phyloP scores from a whole-genome alignment of 2,797 vertebrate species.

The Xenentodon cancila region DNA sequence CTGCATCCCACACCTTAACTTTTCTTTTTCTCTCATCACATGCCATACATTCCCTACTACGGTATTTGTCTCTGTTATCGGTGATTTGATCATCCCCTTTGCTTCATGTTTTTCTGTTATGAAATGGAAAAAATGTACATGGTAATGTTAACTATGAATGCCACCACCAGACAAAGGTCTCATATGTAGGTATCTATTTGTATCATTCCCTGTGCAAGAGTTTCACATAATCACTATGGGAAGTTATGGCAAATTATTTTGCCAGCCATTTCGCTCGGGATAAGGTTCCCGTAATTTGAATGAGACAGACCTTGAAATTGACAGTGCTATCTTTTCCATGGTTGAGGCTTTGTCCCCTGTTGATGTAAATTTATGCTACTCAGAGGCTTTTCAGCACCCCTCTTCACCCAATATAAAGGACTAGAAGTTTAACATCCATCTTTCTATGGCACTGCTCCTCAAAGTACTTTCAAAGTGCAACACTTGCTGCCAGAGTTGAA shows the following conservation, averaged over 20 bases:
- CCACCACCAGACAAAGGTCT: slow-evolving; percentile 57
- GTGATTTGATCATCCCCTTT: slow-evolving; percentile 43
- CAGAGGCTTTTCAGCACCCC: slow-evolving; percentile 73
- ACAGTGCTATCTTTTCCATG: slow-evolving; percentile 78
- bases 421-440: slow-evolving; percentile 81
- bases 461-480: slow-evolving; percentile 81
- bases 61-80: slow-evolving; percentile 63
- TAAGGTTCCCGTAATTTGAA: slow-evolving; percentile 76
- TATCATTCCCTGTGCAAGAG: slow-evolving; percentile 62
- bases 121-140: slow-evolving; percentile 29
- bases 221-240: slow-evolving; percentile 72
- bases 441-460: slow-evolving; percentile 72
- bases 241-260: slow-evolving; percentile 79
- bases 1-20: slow-evolving; percentile 26
- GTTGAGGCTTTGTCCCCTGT: slow-evolving; percentile 78
- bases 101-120: slow-evolving; percentile 41
- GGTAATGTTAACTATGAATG: slow-evolving; percentile 44
- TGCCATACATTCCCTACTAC: slow-evolving; percentile 46
- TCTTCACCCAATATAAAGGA: slow-evolving; percentile 79
- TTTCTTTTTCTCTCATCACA: slow-evolving; percentile 40
- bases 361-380: slow-evolving; percentile 82
- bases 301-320: slow-evolving; percentile 81
- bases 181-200: slow-evolving; percentile 59
- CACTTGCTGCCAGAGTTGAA: slow-evolving; percentile 78
- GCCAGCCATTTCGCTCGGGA: slow-evolving; percentile 66